Conservation (phyloP, 2,888 invertebrate genomes). For the Linyphia triangularis region DNA sequence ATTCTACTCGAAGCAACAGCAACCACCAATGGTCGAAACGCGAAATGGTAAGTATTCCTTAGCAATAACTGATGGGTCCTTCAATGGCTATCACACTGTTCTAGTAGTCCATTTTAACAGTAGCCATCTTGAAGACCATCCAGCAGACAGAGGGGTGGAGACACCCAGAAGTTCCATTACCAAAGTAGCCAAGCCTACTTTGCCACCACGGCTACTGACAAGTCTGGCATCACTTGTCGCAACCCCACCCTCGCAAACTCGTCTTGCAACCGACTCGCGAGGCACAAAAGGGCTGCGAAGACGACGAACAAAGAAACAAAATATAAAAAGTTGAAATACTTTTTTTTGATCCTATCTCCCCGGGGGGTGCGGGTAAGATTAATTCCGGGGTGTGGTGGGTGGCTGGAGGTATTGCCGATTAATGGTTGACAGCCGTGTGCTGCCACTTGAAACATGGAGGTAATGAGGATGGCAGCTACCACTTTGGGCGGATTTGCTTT, state of each 20-base stretch:
- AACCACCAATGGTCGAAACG: too few relatives aligned
- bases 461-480: conserved; percentile 64
- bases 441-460: conserved; percentile 59
- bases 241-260: conserved; percentile 43
- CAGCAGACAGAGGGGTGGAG: neutral
- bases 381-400: conserved; percentile 65
- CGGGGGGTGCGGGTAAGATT: conserved; percentile 53
- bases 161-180: conserved; percentile 3
- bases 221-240: conserved; percentile 21
- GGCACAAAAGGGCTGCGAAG: neutral
- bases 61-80: too few relatives aligned
- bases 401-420: conserved; percentile 47
- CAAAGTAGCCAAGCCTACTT: neutral
- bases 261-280: conserved; percentile 24
- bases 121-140: neutral
- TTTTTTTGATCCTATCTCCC: neutral
- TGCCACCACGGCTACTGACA: conserved; percentile 19
- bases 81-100: too few relatives aligned
- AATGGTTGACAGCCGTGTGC: conserved; percentile 65
- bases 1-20: too few relatives aligned
- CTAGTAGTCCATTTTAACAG: too few relatives aligned
- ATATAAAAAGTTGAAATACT: conserved; percentile 1
- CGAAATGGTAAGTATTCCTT: too few relatives aligned
- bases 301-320: neutral
- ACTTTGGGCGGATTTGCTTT: conserved; percentile 40